phyloP scores from a whole-genome alignment of 2,888 invertebrate genomes.

The Athalia circularis region DNA sequence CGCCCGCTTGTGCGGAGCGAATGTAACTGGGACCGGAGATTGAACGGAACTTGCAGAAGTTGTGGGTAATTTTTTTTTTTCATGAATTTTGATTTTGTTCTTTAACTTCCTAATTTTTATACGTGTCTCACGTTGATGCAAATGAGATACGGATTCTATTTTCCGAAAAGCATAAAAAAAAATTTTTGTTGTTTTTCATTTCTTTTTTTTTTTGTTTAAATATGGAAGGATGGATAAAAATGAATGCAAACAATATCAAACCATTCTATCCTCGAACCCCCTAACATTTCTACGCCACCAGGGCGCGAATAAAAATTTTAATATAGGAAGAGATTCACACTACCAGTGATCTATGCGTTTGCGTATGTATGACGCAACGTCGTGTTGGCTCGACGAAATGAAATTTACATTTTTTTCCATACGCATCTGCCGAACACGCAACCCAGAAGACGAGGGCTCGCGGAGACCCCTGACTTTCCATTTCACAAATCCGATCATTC shows the following conservation, averaged over 20 bases:
- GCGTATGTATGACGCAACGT: constrained; percentile 44
- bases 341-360: constrained; percentile 43
- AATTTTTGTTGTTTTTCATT: background rate
- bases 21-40: constrained; percentile 28
- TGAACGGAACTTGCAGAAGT: background rate
- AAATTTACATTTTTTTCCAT: constrained; percentile 62
- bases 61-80: too few relatives aligned
- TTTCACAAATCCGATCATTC: constrained; percentile 41
- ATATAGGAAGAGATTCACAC: constrained; percentile 44
- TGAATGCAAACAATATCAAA: constrained; percentile 21
- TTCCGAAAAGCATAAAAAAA: too few relatives aligned
- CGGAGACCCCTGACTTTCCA: constrained; percentile 32
- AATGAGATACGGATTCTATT: too few relatives aligned
- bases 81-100: too few relatives aligned
- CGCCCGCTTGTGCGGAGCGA: background rate
- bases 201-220: background rate
- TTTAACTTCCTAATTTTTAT: too few relatives aligned
- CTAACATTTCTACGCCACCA: constrained; percentile 4
- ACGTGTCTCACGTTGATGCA: too few relatives aligned
- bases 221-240: background rate
- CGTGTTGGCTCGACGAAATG: constrained; percentile 50
- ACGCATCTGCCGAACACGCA: constrained; percentile 29
- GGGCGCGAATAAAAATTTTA: constrained; percentile 40
- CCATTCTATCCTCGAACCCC: background rate
- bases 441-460: constrained; percentile 9